These are phyloP conservation scores for Trilocha varians DNA, from an alignment of 2,888 invertebrate genomes.

Conservation along the genomic window DNA sequence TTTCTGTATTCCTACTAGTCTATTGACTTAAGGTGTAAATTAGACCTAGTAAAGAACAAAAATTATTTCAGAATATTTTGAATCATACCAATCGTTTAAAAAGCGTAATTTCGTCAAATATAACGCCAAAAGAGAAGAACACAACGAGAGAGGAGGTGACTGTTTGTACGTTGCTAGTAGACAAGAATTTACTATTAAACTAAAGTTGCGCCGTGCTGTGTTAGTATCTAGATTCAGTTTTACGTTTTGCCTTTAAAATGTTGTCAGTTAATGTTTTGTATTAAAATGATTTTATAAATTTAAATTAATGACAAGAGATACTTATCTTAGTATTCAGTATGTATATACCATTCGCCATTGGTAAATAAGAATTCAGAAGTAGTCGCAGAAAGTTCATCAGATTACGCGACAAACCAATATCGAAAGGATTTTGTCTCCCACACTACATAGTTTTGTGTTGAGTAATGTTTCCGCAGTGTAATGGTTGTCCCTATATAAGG, in stretches of 20 bases:
- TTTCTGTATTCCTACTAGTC: too few species aligned
- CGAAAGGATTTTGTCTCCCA: too few species aligned
- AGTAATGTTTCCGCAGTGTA: too few species aligned
- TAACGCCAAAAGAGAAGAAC: constrained; percentile 21
- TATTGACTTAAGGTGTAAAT: too few species aligned
- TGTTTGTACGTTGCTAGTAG: constrained; percentile 38
- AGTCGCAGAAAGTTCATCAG: too few species aligned
- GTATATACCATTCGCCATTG: too few species aligned
- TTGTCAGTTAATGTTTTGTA: not conserved
- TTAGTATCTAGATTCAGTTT: constrained; percentile 23
- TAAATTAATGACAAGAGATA: too few species aligned
- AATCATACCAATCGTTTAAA: constrained; percentile 26
- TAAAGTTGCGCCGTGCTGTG: constrained; percentile 73
- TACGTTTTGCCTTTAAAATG: not conserved
- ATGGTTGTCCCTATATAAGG: too few species aligned
- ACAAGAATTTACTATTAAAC: constrained; percentile 43
- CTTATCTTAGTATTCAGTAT: too few species aligned
- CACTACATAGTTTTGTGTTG: too few species aligned
- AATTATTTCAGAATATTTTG: not conserved
- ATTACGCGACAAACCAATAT: too few species aligned
- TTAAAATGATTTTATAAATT: not conserved
- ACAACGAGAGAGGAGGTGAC: constrained; percentile 18
- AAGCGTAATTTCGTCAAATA: constrained; percentile 32
- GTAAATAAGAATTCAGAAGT: too few species aligned
- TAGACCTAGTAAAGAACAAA: not conserved